A percentile compares a stretch with the other conserved stretches of the same genome.
Conservation (phyloP, 1,140 invertebrate species). For the Sipha flava region DNA sequence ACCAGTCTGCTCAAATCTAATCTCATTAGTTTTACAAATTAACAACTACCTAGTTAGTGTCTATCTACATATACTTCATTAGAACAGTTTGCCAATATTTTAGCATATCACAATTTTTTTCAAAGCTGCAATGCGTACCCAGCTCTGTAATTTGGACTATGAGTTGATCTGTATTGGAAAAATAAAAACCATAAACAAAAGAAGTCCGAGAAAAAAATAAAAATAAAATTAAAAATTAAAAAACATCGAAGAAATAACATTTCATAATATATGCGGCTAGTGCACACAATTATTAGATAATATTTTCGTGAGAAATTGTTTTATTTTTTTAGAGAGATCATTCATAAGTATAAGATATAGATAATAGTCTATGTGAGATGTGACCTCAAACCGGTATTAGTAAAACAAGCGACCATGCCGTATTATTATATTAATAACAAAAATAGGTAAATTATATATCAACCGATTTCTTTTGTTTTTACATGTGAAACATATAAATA, state of each 20-base stretch:
- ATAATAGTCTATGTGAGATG: not conserved
- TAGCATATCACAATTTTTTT: constrained; percentile 31
- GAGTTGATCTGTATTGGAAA: constrained; percentile 25
- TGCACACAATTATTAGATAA: constrained; percentile 8
- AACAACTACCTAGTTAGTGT: constrained; percentile 27
- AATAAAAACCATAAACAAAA: constrained; percentile 31
- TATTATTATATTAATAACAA: constrained; percentile 23
- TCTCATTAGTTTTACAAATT: constrained; percentile 20
- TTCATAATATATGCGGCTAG: not conserved
- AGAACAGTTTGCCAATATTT: constrained; percentile 24
- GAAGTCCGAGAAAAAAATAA: constrained; percentile 23
- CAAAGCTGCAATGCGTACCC: constrained; percentile 32
- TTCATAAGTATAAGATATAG: constrained; percentile 27
- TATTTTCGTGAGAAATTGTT: not conserved
- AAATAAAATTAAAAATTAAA: constrained; percentile 12
- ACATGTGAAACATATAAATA: not conserved
- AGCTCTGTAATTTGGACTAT: constrained; percentile 31
- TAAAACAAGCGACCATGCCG: constrained; percentile 26
- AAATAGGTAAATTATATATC: not conserved
- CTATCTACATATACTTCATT: constrained; percentile 24
- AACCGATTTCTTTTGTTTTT: constrained; percentile 9
- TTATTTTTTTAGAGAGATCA: constrained; percentile 2
- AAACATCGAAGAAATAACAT: constrained; percentile 29
- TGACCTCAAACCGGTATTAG: constrained; percentile 30
- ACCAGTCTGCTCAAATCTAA: constrained; percentile 26